A percentile compares a stretch with the other conserved stretches of the same genome.
phyloP scores from a whole-genome alignment of 2,113 vertebrate species.

The Lagenorhynchus albirostris region DNA sequence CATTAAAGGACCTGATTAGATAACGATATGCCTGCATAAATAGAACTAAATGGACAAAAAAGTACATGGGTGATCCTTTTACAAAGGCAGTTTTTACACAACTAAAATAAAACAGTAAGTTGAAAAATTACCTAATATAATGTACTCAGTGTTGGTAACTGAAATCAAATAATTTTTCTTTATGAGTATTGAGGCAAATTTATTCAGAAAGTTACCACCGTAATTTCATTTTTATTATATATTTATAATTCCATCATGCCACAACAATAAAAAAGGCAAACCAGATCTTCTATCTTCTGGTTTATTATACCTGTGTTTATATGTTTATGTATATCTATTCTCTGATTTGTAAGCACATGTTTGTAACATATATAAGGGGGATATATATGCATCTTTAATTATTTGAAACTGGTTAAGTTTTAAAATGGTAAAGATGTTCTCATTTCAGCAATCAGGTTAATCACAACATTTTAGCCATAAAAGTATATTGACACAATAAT shows the following conservation, averaged over 20 bases:
- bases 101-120: background rate
- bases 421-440: conserved; percentile 26
- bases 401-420: background rate
- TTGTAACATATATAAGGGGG: background rate
- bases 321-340: background rate
- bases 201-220: background rate
- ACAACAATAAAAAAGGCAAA: background rate
- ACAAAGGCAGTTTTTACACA: background rate
- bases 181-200: background rate
- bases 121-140: background rate
- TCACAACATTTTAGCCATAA: background rate
- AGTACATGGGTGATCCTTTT: background rate
- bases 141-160: background rate
- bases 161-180: background rate
- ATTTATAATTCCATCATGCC: background rate
- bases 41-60: background rate
- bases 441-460: background rate
- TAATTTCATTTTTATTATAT: background rate
- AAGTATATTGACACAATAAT: background rate
- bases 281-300: background rate
- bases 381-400: background rate
- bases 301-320: background rate
- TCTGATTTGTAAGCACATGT: background rate
- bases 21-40: background rate
- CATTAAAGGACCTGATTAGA: background rate